Evolutionary conservation across 2,888 invertebrate species (phyloP).

Genomic region (Geotrupes spiniger): DNA sequence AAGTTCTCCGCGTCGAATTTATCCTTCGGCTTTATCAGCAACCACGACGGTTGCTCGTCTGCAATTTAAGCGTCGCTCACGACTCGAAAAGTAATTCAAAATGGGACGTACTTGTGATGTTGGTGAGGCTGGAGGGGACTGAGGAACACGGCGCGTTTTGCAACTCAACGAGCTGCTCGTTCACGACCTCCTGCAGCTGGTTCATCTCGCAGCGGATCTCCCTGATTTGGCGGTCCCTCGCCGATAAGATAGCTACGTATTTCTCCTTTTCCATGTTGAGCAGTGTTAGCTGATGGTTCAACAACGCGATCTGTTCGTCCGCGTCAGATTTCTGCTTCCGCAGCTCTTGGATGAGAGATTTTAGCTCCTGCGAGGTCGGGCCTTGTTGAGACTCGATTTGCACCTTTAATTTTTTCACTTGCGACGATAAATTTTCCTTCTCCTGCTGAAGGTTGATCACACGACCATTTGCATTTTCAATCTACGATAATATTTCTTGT

Average conservation of each 20-base stretch:
- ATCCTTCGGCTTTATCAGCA: constrained; percentile 6
- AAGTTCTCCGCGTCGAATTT: constrained; percentile 8
- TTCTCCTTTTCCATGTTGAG: constrained; percentile 47
- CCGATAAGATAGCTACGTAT: constrained; percentile 42
- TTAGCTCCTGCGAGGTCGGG: constrained; percentile 34
- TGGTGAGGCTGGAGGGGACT: constrained; percentile 25
- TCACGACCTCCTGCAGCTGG: constrained; percentile 46
- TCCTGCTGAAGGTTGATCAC: constrained; percentile 23
- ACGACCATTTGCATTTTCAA: constrained; percentile 32
- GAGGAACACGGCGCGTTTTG: constrained; percentile 30
- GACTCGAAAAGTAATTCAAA: too few relatives aligned
- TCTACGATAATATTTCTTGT: constrained; percentile 1
- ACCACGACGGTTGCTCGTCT: constrained; percentile 17
- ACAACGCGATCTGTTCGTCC: constrained; percentile 37
- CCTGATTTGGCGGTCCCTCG: constrained; percentile 46
- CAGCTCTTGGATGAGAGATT: constrained; percentile 37
- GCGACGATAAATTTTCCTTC: constrained; percentile 28
- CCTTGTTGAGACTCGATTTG: constrained; percentile 32
- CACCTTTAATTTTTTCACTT: constrained; percentile 30
- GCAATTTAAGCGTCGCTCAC: neutral
- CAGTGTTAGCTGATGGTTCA: constrained; percentile 43
- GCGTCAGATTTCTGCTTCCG: constrained; percentile 36
- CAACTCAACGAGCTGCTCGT: constrained; percentile 41
- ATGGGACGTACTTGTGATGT: constrained; percentile 25
- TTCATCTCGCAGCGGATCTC: constrained; percentile 47